These are phyloP conservation scores for Drosophila eugracilis DNA, from an alignment of 1,140 invertebrate genomes.

Conservation along the genomic window DNA sequence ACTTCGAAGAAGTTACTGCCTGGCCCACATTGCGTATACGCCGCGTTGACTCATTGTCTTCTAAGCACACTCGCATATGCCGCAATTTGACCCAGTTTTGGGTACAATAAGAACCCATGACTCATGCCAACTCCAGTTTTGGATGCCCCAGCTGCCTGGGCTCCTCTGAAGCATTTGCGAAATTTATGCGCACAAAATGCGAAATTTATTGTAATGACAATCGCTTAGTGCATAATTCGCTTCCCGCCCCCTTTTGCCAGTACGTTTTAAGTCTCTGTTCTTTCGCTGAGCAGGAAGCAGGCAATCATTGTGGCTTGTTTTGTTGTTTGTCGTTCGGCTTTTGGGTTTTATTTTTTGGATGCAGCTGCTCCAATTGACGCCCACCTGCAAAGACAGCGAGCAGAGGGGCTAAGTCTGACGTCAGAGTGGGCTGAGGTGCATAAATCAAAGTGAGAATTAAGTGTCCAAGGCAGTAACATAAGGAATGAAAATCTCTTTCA, in stretches of 20 bases:
- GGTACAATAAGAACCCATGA: constrained; percentile 47
- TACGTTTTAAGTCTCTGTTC: constrained; percentile 1
- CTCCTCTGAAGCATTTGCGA: constrained; percentile 74
- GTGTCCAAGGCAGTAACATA: constrained; percentile 16
- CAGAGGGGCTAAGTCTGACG: constrained; percentile 12
- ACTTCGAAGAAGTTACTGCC: constrained; percentile 57
- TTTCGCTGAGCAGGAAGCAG: constrained; percentile 62
- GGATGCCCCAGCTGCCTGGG: constrained; percentile 63
- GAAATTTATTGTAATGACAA: constrained; percentile 82
- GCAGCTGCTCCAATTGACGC: constrained; percentile 76
- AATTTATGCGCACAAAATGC: constrained; percentile 82
- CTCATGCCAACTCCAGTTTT: constrained; percentile 61
- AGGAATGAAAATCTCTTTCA: neutral
- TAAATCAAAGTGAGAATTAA: constrained; percentile 42
- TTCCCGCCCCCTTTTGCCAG: constrained; percentile 20
- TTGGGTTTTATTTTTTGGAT: constrained; percentile 30
- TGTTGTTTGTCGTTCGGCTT: constrained; percentile 34
- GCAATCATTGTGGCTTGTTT: constrained; percentile 63
- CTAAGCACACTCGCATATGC: constrained; percentile 50
- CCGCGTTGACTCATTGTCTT: constrained; percentile 70
- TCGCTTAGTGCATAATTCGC: constrained; percentile 79
- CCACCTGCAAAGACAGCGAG: constrained; percentile 55
- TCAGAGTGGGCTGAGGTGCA: constrained; percentile 53
- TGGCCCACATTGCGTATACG: constrained; percentile 79
- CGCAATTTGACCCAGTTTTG: constrained; percentile 66